These are phyloP conservation scores for Rhodophaea formosa DNA, from an alignment of 2,888 invertebrate genomes.

Conservation along the genomic window DNA sequence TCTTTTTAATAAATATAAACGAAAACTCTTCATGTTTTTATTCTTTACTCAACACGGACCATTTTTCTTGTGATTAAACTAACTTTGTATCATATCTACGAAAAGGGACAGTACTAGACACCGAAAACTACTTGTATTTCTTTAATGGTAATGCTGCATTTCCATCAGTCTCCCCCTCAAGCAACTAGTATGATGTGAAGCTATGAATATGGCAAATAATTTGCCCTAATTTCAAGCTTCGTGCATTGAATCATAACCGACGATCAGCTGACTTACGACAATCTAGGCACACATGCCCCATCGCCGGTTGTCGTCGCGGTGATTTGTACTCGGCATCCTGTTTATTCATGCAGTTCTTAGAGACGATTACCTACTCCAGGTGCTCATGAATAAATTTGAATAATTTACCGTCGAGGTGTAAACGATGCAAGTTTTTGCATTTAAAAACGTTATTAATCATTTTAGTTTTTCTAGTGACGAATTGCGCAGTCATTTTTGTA, in stretches of 20 bases:
- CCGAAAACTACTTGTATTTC: too few species aligned
- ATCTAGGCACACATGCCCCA: constrained; percentile 37
- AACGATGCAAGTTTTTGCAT: constrained; percentile 78
- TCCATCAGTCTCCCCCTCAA: too few species aligned
- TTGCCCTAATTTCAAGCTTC: not conserved
- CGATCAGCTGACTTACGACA: constrained; percentile 30
- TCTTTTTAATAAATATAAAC: not conserved
- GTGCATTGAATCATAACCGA: constrained; percentile 20
- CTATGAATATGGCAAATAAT: not conserved
- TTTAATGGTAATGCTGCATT: too few species aligned
- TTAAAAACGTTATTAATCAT: constrained; percentile 71
- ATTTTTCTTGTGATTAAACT: too few species aligned
- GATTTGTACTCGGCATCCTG: constrained; percentile 61
- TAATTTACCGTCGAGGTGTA: constrained; percentile 72
- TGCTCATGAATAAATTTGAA: constrained; percentile 76
- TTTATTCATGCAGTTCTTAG: constrained; percentile 73
- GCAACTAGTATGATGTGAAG: too few species aligned
- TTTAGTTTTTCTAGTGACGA: constrained; percentile 57
- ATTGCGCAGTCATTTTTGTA: constrained; percentile 36
- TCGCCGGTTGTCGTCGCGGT: constrained; percentile 29
- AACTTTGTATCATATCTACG: too few species aligned
- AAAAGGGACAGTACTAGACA: too few species aligned
- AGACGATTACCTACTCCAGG: constrained; percentile 72
- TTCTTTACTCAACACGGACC: too few species aligned
- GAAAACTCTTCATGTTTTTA: not conserved